phyloP scores from a whole-genome alignment of 92 coral and sea anemone genomes.

The Paramuricea clavata region DNA sequence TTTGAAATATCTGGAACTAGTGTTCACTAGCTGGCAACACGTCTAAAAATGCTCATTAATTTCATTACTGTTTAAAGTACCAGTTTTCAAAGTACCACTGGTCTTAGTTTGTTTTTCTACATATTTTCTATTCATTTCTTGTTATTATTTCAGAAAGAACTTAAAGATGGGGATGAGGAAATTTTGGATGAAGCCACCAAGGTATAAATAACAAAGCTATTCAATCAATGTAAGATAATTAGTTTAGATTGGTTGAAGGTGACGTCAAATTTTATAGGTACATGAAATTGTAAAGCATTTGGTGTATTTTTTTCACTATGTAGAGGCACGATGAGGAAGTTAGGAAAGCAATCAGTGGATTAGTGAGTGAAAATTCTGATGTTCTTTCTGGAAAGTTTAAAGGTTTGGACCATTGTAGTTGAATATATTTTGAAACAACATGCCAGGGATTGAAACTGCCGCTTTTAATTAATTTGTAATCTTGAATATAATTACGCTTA shows the following conservation, averaged over 20 bases:
- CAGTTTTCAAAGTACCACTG: too few species aligned
- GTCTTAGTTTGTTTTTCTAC: neutral
- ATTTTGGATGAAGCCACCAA: constrained; percentile 86
- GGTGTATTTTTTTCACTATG: neutral
- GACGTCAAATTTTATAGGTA: neutral
- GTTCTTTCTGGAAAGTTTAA: constrained; percentile 68
- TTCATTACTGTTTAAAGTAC: neutral
- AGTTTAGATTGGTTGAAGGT: neutral
- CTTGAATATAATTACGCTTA: neutral
- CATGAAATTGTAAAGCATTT: neutral
- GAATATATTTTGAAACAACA: neutral
- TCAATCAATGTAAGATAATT: neutral
- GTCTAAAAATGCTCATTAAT: too few species aligned
- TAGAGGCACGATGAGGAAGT: constrained; percentile 73
- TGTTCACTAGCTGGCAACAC: too few species aligned
- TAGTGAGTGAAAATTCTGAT: constrained; percentile 71
- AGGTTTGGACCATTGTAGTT: constrained; percentile 30
- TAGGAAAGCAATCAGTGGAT: constrained; percentile 65
- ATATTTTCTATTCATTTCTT: neutral
- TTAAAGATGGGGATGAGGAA: constrained; percentile 78
- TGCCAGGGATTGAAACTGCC: neutral
- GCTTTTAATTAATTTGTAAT: neutral
- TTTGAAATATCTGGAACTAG: too few species aligned
- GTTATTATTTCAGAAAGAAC: constrained; percentile 18
- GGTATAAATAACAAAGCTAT: constrained; percentile 60